These are phyloP conservation scores for Papio anubis DNA, from an alignment of 2,113 vertebrate genomes.

Conservation along the genomic window DNA sequence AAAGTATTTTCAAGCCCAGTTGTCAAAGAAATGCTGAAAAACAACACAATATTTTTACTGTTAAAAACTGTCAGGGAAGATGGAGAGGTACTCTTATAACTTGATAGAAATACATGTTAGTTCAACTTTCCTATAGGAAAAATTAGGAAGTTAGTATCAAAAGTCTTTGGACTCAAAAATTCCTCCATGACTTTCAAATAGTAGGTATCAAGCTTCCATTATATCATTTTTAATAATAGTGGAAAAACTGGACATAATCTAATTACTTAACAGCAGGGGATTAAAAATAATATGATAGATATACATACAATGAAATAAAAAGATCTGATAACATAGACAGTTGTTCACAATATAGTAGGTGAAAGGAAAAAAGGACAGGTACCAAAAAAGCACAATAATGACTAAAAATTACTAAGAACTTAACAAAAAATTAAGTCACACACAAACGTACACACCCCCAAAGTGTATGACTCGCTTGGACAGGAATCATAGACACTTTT, in stretches of 20 bases:
- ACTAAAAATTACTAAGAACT: neutral
- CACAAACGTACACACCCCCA: neutral
- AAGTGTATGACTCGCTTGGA: neutral
- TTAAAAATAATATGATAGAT: neutral
- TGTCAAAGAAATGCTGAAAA: constrained; percentile 8
- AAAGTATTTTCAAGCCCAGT: neutral
- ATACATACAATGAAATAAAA: neutral
- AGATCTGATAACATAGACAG: neutral
- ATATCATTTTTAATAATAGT: neutral
- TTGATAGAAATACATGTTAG: neutral
- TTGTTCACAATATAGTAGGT: neutral
- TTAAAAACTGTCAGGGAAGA: neutral
- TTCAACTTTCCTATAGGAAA: neutral
- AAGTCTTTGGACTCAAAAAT: neutral
- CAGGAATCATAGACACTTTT: neutral
- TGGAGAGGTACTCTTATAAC: neutral
- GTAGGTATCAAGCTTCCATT: neutral
- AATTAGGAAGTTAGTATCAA: constrained; percentile 18
- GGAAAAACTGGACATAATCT: neutral
- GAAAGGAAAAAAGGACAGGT: neutral
- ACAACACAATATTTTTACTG: neutral
- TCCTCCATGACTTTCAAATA: neutral
- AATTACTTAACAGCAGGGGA: neutral
- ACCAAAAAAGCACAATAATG: neutral
- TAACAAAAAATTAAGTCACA: neutral